Evolutionary conservation across 1,140 invertebrate species (phyloP).

Genomic region (Scaptodrosophila lebanonensis): DNA sequence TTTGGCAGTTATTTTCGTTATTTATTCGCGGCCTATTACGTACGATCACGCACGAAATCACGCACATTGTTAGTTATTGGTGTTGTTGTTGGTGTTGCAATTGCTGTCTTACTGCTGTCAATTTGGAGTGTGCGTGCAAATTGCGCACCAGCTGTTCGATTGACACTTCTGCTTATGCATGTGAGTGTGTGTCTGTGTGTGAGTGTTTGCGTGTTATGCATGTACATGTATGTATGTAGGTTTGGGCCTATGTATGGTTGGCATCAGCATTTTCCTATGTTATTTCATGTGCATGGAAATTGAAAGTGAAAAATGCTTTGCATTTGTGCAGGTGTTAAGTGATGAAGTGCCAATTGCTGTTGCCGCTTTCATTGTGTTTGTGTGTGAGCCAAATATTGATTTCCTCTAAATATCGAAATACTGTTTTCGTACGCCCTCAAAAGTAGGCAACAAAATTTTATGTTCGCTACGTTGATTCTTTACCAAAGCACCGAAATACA

Average conservation of each 20-base stretch:
- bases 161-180: conserved; percentile 35
- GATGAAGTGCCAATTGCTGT: conserved; percentile 69
- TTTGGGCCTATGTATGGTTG: conserved; percentile 23
- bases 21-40: no score
- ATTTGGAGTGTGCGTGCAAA: conserved; percentile 71
- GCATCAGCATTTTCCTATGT: conserved; percentile 61
- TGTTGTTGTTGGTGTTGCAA: conserved; percentile 10
- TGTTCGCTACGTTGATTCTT: conserved; percentile 56
- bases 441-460: conserved; percentile 68
- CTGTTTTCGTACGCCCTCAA: conserved; percentile 46
- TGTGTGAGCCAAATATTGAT: conserved; percentile 36
- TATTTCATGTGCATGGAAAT: conserved; percentile 70
- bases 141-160: conserved; percentile 71
- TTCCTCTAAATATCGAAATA: conserved; percentile 43
- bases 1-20: no score
- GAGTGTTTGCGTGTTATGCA: conserved; percentile 11
- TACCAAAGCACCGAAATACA: not conserved
- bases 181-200: not conserved
- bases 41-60: no score
- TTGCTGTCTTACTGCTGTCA: conserved; percentile 58
- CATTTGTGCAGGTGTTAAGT: conserved; percentile 61
- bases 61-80: no score
- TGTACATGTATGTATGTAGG: not conserved
- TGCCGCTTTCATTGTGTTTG: conserved; percentile 16
- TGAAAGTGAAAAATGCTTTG: conserved; percentile 74